Percentiles rank a stretch among this genome's conserved stretches.
Conservation (phyloP, 1,140 invertebrate species). For the Pachyrhynchus sulphureomaculatus region DNA sequence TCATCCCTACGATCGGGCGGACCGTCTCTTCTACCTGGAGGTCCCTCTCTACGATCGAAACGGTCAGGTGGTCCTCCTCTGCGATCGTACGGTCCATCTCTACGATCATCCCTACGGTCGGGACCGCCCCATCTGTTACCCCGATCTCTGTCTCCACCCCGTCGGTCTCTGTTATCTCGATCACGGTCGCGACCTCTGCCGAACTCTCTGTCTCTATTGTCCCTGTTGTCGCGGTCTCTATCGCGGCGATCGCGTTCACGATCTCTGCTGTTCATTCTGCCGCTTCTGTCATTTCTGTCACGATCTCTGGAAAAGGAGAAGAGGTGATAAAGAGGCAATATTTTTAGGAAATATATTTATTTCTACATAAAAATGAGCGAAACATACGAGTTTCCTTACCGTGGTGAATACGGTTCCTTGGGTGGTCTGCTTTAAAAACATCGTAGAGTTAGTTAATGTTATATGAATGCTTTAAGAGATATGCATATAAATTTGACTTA, state of each 20-base stretch:
- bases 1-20: neutral
- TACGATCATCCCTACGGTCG: slow-evolving; percentile 41
- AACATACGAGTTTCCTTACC: neutral
- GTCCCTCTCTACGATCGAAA: slow-evolving; percentile 7
- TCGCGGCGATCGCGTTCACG: slow-evolving; percentile 43
- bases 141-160: slow-evolving; percentile 30
- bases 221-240: slow-evolving; percentile 40
- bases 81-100: slow-evolving; percentile 39
- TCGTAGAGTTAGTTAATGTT: too few relatives aligned
- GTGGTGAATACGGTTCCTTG: too few relatives aligned
- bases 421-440: too few relatives aligned
- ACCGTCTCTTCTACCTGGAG: slow-evolving; percentile 2
- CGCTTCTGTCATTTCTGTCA: slow-evolving; percentile 42
- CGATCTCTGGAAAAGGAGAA: slow-evolving; percentile 37
- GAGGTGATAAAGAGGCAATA: neutral
- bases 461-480: too few relatives aligned
- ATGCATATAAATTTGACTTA: too few relatives aligned
- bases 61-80: neutral
- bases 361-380: neutral
- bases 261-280: slow-evolving; percentile 30
- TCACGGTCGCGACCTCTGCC: slow-evolving; percentile 24
- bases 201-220: slow-evolving; percentile 32
- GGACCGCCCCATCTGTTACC: slow-evolving; percentile 11
- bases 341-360: neutral
- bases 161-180: slow-evolving; percentile 44